Evolutionary conservation across 2,797 vertebrate species (phyloP).

Genomic region (Perodicticus potto): DNA sequence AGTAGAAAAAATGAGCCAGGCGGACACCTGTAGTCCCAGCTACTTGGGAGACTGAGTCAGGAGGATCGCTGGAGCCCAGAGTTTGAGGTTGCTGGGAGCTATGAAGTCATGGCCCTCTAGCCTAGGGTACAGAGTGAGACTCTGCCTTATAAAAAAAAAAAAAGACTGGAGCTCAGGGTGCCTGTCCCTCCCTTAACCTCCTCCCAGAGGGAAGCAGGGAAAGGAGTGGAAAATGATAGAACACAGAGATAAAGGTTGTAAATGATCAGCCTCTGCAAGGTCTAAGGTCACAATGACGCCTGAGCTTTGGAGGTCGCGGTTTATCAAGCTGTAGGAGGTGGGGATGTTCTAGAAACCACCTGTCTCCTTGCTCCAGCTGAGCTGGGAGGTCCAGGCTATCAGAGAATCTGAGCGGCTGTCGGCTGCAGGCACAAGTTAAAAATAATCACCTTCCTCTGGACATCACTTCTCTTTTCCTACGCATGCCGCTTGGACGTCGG

Average conservation of each 20-base stretch:
- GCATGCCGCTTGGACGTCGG: neutral
- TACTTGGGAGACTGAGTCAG: no score
- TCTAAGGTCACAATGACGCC: neutral
- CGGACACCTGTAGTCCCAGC: no score
- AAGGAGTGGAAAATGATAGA: neutral
- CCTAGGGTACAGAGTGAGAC: no score
- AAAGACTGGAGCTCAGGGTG: no score
- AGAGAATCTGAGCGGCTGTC: fast-evolving
- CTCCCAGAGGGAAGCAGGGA: fast-evolving
- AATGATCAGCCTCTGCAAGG: neutral
- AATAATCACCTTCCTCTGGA: neutral
- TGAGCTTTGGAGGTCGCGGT: neutral
- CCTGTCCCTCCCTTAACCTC: neutral
- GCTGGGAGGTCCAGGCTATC: fast-evolving
- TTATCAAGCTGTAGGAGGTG: fast-evolving
- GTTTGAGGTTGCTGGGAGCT: no score
- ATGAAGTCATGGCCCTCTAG: no score
- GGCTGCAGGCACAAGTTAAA: neutral
- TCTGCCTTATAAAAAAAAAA: no score
- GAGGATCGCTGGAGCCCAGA: no score
- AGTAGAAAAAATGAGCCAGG: no score
- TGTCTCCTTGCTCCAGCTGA: fast-evolving
- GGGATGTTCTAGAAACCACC: fast-evolving
- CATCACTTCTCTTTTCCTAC: neutral
- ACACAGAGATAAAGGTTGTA: neutral